These are phyloP conservation scores for Pelobates cultripes DNA, from an alignment of 2,797 vertebrate species.

Conservation along the genomic window DNA sequence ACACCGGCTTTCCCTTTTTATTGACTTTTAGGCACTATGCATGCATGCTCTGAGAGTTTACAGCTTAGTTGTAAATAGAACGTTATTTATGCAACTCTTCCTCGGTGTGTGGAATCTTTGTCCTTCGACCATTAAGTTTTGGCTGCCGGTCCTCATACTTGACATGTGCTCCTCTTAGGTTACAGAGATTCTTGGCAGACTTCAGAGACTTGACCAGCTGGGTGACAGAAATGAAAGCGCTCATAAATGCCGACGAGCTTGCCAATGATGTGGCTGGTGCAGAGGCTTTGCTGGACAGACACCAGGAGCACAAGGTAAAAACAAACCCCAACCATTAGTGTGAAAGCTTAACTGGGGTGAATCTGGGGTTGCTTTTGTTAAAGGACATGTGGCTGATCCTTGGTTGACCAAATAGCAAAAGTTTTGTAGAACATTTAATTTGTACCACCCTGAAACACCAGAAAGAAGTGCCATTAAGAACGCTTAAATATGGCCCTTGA, in stretches of 20 bases:
- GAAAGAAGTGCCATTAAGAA: no score
- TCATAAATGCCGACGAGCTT: conserved; percentile 96
- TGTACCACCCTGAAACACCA: no score
- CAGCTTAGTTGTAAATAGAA: no score
- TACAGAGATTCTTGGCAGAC: conserved; percentile 96
- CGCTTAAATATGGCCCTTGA: no score
- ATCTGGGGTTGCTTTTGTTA: background rate
- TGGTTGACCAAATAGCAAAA: no score
- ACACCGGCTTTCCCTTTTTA: no score
- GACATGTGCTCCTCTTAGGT: conserved; percentile 66
- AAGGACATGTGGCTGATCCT: no score
- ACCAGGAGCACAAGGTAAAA: conserved; percentile 95
- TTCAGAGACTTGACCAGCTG: conserved; percentile 98
- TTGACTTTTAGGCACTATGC: no score
- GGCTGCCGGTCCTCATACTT: background rate
- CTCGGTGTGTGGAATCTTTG: background rate
- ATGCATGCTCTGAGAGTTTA: no score
- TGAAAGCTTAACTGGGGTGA: background rate
- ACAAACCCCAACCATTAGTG: background rate
- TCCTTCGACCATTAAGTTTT: background rate
- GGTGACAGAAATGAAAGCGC: conserved; percentile 99
- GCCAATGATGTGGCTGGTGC: conserved; percentile 97
- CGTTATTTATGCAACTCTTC: no score
- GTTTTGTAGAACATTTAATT: no score
- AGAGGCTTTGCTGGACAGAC: conserved; percentile 93